phyloP scores from a whole-genome alignment of 1,140 invertebrate genomes.

The Stratiolaelaps scimitus region DNA sequence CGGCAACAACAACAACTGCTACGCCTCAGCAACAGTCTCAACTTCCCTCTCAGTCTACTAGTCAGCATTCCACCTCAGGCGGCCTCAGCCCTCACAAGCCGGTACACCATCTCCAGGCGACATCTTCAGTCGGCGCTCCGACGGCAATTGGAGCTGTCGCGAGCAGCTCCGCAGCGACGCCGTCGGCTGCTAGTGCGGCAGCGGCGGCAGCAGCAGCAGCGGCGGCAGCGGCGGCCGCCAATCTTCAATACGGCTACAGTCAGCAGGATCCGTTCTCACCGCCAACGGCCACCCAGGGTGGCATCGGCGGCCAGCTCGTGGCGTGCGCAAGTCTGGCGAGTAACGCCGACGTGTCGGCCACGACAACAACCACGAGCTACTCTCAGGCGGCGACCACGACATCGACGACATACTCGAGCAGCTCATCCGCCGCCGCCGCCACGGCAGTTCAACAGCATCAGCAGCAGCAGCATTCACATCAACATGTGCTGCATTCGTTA shows the following conservation, averaged over 20 bases:
- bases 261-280: too few relatives aligned
- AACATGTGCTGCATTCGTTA: neutral
- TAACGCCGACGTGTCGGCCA: neutral
- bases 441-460: slow-evolving; percentile 4
- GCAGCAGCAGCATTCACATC: neutral
- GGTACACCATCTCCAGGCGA: neutral
- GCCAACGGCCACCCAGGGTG: neutral
- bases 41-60: too few relatives aligned
- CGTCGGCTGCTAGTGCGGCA: too few relatives aligned
- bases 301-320: neutral
- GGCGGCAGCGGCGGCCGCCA: too few relatives aligned
- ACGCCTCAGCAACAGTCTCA: neutral
- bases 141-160: too few relatives aligned
- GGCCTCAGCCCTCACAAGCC: slow-evolving; percentile 27
- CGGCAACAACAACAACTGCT: neutral
- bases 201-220: too few relatives aligned
- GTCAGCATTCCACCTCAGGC: slow-evolving; percentile 24
- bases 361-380: slow-evolving; percentile 15
- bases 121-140: too few relatives aligned
- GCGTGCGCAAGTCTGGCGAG: too few relatives aligned
- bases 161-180: too few relatives aligned
- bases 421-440: neutral
- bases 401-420: slow-evolving; percentile 16
- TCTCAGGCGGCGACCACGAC: slow-evolving; percentile 6
- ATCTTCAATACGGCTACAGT: too few relatives aligned